Evolutionary conservation across 2,113 vertebrate genomes (phyloP), one percentile per base, ranked within the genome.

Genomic region (Progne subis): DNA sequence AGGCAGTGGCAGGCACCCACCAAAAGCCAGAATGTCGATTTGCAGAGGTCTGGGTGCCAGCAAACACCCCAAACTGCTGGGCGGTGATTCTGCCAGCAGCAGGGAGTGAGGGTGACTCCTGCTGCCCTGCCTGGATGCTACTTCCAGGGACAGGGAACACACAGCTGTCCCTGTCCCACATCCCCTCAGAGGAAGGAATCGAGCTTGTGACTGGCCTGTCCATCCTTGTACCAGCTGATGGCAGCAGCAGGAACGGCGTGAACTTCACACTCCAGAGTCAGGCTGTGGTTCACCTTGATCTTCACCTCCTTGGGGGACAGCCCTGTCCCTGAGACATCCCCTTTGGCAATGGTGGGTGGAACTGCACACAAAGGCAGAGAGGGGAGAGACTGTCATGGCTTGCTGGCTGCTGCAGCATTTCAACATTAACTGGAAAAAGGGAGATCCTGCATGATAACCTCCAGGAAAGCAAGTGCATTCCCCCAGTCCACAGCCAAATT

Each of bases 141-240:
- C 21, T 56, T 44, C 32, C 5, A 81, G 53, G 1, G 2, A 20
- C 1, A 47, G 26, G 1, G 15, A 69, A 39, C 13, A 69, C 0
- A 0, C n/a, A 71, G 61, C 9, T 85, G 44, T 31, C 59, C 60
- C 77, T 53, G 47, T 29, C 69, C 19, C 11, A 78, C 83, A 89
- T 44, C 25, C 55, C 91, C 69, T 49, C 37, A 16, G 43, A 23
- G 82, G 82, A 96, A 92, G 46, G 76, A 95, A 97, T 3, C 1
- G 28, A 85, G 64, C 32, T 75, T 55, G 82, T 88, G 65, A 98
- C 98, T 98, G 69, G 98, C 99, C 99, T 99, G 99, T 97, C 99
- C 99, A 5, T 99, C 99, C 95, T 99, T 99, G 98, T 99, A 99
- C 99, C 99, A 99, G 97, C 98, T 98, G 93, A 99, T 97, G 19